Conservation (phyloP, 2,113 vertebrate genomes). For the Tychaedon coryphoeus region DNA sequence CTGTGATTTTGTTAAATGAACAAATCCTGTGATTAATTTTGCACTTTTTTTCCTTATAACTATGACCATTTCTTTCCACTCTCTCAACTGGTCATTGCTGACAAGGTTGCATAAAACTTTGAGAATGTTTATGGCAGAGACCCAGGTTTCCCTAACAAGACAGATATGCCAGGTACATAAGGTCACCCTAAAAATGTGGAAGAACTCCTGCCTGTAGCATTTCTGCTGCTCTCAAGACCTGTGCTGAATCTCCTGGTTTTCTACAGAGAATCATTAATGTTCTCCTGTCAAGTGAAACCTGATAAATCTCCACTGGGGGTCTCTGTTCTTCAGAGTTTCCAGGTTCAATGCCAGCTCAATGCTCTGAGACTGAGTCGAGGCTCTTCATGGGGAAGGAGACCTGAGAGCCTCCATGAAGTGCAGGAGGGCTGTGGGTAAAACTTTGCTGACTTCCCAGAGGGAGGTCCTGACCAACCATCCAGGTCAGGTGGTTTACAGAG, state of each 20-base stretch:
- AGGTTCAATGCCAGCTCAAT: neutral
- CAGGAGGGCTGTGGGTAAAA: neutral
- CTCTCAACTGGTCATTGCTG: neutral
- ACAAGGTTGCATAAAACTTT: neutral
- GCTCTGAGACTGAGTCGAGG: fast-evolving
- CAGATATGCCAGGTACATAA: neutral
- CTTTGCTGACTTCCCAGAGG: neutral
- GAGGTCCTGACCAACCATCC: neutral
- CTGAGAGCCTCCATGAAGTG: fast-evolving
- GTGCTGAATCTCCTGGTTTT: neutral
- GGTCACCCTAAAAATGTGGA: neutral
- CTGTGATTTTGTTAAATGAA: neutral
- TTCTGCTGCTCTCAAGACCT: neutral
- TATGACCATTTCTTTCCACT: neutral
- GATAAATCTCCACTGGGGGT: neutral
- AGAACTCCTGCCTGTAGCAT: neutral
- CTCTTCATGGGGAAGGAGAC: neutral
- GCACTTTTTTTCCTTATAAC: neutral
- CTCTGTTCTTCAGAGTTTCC: neutral
- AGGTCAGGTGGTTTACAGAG: neutral
- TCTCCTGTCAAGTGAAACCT: neutral
- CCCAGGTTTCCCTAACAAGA: neutral
- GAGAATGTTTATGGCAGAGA: neutral
- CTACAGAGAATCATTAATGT: neutral
- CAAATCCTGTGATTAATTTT: neutral